Conservation (phyloP, 2,888 invertebrate genomes). For the Pterobdella sp. region DNA sequence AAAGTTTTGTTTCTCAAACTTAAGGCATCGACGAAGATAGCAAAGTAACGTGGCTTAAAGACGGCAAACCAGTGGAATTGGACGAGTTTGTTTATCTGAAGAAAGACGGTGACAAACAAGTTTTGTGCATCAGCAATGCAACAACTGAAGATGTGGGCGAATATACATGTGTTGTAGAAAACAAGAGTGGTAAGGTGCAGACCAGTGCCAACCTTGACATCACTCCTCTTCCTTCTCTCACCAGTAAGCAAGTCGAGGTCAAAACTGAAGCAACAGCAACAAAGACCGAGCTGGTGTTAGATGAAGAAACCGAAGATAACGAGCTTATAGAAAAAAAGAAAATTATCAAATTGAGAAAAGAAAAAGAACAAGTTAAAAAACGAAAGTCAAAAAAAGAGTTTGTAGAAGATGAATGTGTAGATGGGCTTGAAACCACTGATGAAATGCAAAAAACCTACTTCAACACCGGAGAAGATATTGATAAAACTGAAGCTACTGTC, state of each 20-base stretch:
- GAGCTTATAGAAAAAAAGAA: neutral
- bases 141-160: constrained; percentile 33
- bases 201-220: constrained; percentile 26
- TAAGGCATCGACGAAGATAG: constrained; percentile 6
- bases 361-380: neutral
- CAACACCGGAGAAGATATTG: neutral
- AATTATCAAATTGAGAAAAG: neutral
- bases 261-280: neutral
- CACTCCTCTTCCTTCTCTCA: neutral
- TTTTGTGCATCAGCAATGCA: constrained; percentile 28
- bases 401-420: neutral
- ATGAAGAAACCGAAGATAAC: neutral
- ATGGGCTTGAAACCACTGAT: neutral
- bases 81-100: constrained; percentile 30
- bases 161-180: constrained; percentile 37
- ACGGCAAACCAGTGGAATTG: constrained; percentile 36
- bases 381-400: neutral
- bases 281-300: neutral
- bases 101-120: constrained; percentile 28
- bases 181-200: constrained; percentile 37
- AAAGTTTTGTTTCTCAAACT: neutral
- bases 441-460: neutral
- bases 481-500: neutral
- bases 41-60: constrained; percentile 38
- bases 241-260: neutral